Evolutionary conservation across 2,797 vertebrate species (phyloP), one percentile per base, ranked within the genome.

Genomic region (Galaxias olidus): DNA sequence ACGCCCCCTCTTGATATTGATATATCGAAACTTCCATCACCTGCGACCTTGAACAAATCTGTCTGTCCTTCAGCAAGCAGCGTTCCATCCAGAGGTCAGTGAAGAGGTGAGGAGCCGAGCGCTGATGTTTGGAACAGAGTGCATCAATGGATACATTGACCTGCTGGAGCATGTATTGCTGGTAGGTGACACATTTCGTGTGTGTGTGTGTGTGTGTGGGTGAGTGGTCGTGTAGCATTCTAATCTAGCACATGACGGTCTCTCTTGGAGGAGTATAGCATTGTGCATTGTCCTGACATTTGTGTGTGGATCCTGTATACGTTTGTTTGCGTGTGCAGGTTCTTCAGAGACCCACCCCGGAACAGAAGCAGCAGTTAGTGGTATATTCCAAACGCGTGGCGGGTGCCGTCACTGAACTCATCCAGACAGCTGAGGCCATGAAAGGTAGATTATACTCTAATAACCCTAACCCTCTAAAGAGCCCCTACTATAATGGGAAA

Each of bases 391-490:
- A 98, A 78, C 85, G 93, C 0, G 95, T 98, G 0, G 95, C 96
- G 0, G 83, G 92, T 1, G 95, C 95, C 0, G 96, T 98, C 53
- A 98, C 96, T 0, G 96, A 98, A 82, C 95, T 98, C 44, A 98
- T 98, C 68, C 96, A 98, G 4, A 92, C 93, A 0, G 95, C 96
- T 0, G 96, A 98, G 80, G 95, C 95, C 73, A 98, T 98, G 96
- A 98, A 98, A 93, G 96, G 96, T 96, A 52, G 30, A 10, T 17
- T 10, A 42, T 10, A 56, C 20, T 13, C 7, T 8, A 20, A 40
- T 30, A 8, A 30, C 30, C 30, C 30, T 30, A 30, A n/a, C n/a
- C 30, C 30, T 30, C 30, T 30, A 30, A 30, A 30, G 30, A 30
- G 30, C 30, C 30, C 30, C 30, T 30, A 6, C 30, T 30, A 30